These are phyloP conservation scores for Neodiprion virginianus DNA, from an alignment of 1,140 invertebrate genomes.

Conservation along the genomic window DNA sequence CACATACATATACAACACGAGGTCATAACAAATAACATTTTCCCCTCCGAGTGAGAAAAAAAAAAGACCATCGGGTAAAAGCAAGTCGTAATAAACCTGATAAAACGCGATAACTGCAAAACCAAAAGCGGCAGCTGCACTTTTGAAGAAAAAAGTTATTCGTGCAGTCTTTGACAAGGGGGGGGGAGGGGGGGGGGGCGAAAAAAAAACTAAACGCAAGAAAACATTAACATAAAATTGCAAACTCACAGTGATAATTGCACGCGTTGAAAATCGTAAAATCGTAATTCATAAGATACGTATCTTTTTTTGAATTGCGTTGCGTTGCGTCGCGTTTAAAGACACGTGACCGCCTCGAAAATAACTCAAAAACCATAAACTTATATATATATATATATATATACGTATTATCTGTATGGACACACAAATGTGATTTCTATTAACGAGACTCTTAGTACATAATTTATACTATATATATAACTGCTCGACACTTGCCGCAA, in stretches of 20 bases:
- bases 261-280: slow-evolving; percentile 6
- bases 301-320: not conserved
- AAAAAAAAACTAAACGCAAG: too few relatives aligned
- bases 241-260: not conserved
- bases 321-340: not conserved
- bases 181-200: too few relatives aligned
- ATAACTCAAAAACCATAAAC: not conserved
- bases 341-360: not conserved
- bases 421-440: not conserved
- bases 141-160: too few relatives aligned
- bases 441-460: not conserved
- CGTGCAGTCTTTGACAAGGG: too few relatives aligned
- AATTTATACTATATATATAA: not conserved
- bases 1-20: too few relatives aligned
- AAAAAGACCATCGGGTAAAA: too few relatives aligned
- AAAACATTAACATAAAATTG: too few relatives aligned
- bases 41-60: too few relatives aligned
- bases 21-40: too few relatives aligned
- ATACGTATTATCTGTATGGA: not conserved
- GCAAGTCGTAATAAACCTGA: too few relatives aligned
- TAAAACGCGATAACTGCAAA: too few relatives aligned
- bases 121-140: too few relatives aligned
- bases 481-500: not conserved
- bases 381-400: not conserved
- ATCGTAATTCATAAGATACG: not conserved